These are phyloP conservation scores for Muntiacus reevesi DNA, from an alignment of 2,113 vertebrate species.

Conservation along the genomic window DNA sequence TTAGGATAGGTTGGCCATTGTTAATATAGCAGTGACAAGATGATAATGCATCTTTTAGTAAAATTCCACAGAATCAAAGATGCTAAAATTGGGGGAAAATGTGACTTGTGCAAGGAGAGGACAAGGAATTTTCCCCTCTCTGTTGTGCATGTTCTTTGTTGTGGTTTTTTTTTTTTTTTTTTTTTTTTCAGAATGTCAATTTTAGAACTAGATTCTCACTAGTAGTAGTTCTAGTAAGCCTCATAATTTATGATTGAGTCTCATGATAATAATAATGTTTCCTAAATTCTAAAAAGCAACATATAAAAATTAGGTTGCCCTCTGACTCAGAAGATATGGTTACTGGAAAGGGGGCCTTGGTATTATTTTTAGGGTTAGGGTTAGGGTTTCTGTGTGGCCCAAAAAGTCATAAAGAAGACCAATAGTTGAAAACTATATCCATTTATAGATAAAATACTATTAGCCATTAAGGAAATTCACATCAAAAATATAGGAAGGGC, in stretches of 20 bases:
- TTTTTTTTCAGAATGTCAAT: neutral
- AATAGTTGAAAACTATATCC: neutral
- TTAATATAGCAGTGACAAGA: neutral
- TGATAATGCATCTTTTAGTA: neutral
- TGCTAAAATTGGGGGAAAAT: neutral
- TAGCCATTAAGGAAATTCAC: neutral
- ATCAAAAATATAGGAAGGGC: neutral
- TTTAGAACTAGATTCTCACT: neutral
- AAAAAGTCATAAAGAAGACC: neutral
- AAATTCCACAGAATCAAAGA: neutral
- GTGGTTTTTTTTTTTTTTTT: too few species aligned
- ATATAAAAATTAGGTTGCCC: neutral
- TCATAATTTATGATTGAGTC: neutral
- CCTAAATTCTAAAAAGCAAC: neutral
- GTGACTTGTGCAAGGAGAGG: neutral
- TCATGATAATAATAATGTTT: neutral
- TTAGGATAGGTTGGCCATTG: neutral
- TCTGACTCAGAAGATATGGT: neutral
- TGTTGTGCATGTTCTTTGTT: neutral
- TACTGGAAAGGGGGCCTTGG: neutral
- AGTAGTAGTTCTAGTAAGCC: neutral
- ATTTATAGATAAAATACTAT: neutral
- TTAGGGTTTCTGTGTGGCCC: too few species aligned
- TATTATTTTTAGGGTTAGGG: neutral
- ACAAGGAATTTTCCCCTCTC: neutral